Conservation (phyloP, 2,113 vertebrate genomes). For the Engraulis encrasicolus region DNA sequence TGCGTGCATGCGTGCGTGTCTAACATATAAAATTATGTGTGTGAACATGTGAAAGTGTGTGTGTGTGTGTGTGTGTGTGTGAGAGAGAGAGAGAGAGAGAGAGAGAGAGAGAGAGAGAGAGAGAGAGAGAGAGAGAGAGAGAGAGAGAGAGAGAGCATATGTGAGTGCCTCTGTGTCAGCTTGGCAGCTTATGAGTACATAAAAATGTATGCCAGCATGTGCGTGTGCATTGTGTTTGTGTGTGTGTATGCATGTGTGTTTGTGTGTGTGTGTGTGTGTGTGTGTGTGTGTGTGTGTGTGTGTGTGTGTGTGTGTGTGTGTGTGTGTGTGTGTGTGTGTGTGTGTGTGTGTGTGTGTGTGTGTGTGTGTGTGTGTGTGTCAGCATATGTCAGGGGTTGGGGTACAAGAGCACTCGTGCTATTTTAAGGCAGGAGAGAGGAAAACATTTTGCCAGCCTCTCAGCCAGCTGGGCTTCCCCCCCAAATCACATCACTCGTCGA, state of each 20-base stretch:
- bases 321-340: neutral
- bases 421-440: slow-evolving; percentile 52
- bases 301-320: neutral
- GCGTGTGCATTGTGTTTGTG: neutral
- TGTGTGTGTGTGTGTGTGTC: slow-evolving; percentile 15
- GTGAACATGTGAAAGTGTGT: neutral
- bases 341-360: neutral
- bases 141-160: too few species aligned
- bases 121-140: too few species aligned
- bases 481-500: slow-evolving; percentile 65
- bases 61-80: neutral
- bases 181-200: too few species aligned
- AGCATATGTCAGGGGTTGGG: neutral
- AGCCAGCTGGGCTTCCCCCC: slow-evolving; percentile 31
- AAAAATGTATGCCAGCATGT: neutral
- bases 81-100: too few species aligned
- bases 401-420: slow-evolving; percentile 61
- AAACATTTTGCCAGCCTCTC: slow-evolving; percentile 60
- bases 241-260: neutral
- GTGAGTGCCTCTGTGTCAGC: too few species aligned
- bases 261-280: neutral
- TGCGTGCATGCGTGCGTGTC: neutral
- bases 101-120: too few species aligned
- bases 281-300: neutral
- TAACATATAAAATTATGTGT: neutral